phyloP scores from a whole-genome alignment of 2,113 vertebrate species.

The Labeo catla region DNA sequence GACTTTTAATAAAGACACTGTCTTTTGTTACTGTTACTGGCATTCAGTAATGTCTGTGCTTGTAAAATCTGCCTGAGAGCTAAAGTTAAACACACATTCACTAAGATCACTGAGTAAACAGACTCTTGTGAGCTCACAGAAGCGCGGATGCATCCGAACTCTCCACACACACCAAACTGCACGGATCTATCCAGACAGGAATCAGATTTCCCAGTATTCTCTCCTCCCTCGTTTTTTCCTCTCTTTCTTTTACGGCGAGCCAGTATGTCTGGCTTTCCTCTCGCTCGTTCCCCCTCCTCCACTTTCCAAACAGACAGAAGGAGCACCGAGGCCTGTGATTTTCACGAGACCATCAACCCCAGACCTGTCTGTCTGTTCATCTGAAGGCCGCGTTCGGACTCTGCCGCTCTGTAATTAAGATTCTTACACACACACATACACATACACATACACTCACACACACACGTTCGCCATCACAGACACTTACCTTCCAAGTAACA shows the following conservation, averaged over 20 bases:
- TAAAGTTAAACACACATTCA: background rate
- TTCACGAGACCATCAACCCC: background rate
- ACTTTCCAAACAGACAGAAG: constrained; percentile 66
- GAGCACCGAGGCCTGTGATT: constrained; percentile 51
- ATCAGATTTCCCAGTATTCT: constrained; percentile 79
- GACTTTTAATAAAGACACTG: background rate
- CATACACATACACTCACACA: background rate
- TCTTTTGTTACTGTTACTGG: background rate
- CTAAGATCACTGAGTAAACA: background rate
- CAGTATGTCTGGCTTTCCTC: constrained; percentile 77
- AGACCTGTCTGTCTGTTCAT: background rate
- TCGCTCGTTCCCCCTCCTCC: constrained; percentile 69
- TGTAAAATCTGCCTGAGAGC: background rate
- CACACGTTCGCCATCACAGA: constrained; percentile 15
- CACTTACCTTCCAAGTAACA: constrained; percentile 96
- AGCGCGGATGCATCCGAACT: background rate
- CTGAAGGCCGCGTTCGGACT: background rate
- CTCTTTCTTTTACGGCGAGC: constrained; percentile 73
- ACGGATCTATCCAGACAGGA: constrained; percentile 62
- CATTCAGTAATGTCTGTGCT: background rate
- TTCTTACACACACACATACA: constrained; percentile 23
- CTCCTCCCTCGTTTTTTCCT: constrained; percentile 71
- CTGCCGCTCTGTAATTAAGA: background rate
- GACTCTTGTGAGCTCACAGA: background rate
- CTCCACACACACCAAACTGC: background rate